phyloP scores from a whole-genome alignment of 2,888 invertebrate species.

The Idaea biselata region DNA sequence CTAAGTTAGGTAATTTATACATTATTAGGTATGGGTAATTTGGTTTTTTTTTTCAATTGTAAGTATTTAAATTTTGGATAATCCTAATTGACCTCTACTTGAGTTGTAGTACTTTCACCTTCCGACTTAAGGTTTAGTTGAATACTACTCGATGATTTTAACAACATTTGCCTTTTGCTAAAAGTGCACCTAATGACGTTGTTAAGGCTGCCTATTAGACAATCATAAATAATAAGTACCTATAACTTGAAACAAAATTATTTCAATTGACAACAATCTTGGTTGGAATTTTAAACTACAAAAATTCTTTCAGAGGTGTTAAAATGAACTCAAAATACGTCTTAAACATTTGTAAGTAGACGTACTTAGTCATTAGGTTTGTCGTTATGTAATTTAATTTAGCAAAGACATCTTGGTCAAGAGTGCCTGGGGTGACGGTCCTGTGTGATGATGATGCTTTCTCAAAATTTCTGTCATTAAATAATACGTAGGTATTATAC shows the following conservation, averaged over 20 bases:
- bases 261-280: background rate
- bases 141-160: no score
- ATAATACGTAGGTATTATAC: background rate
- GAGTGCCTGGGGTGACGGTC: slow-evolving; percentile 14
- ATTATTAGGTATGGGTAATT: no score
- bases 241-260: slow-evolving; percentile 4
- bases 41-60: no score
- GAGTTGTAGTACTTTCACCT: no score
- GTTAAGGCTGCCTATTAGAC: no score
- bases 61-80: no score
- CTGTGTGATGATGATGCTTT: slow-evolving; percentile 14
- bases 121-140: no score
- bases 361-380: slow-evolving; percentile 33
- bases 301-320: slow-evolving; percentile 25
- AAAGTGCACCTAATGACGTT: no score
- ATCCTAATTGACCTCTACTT: no score
- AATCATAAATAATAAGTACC: no score
- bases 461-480: slow-evolving; percentile 15
- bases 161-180: no score
- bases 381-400: slow-evolving; percentile 33
- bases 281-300: slow-evolving; percentile 27
- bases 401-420: slow-evolving; percentile 41
- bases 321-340: slow-evolving; percentile 36
- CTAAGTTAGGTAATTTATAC: no score
- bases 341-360: slow-evolving; percentile 28